Conservation (phyloP, 2,113 vertebrate genomes). For the Microcebus tavaratra region DNA sequence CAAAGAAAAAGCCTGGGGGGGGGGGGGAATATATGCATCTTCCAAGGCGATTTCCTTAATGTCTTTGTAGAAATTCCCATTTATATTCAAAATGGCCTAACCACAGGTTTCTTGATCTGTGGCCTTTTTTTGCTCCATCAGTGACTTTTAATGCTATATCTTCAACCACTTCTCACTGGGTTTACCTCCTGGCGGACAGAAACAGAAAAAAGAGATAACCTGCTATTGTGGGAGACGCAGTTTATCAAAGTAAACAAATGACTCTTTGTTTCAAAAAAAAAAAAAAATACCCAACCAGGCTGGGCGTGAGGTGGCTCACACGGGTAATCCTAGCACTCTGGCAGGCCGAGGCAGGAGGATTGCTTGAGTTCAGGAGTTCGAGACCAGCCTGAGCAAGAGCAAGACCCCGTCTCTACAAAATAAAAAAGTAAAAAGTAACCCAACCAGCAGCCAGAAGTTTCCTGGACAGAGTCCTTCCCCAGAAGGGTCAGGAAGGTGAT, state of each 20-base stretch:
- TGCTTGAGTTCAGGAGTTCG: too few relatives aligned
- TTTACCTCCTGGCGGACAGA: conserved; percentile 48
- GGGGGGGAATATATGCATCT: not conserved
- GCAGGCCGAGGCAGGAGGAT: too few relatives aligned
- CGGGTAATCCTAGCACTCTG: too few relatives aligned
- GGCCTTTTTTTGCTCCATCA: not conserved
- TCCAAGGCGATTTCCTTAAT: conserved; percentile 1
- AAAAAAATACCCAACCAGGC: not conserved
- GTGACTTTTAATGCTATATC: conserved; percentile 39
- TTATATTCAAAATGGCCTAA: conserved; percentile 48
- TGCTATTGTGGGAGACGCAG: not conserved
- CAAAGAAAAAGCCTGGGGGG: not conserved
- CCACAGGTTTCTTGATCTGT: conserved; percentile 25
- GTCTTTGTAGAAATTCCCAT: conserved; percentile 35
- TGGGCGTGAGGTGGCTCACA: too few relatives aligned
- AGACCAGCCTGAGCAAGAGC: too few relatives aligned
- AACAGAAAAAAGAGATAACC: conserved; percentile 13
- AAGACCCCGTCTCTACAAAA: too few relatives aligned
- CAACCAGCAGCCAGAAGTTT: not conserved
- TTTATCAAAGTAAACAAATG: conserved; percentile 51
- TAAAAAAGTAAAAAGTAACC: not conserved
- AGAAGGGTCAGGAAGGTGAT: not conserved
- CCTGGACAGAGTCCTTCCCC: not conserved
- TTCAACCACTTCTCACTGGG: not conserved
- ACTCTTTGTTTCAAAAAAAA: not conserved